Evolutionary conservation across 2,888 invertebrate species (phyloP).

Genomic region (Opisthograptis luteolata): DNA sequence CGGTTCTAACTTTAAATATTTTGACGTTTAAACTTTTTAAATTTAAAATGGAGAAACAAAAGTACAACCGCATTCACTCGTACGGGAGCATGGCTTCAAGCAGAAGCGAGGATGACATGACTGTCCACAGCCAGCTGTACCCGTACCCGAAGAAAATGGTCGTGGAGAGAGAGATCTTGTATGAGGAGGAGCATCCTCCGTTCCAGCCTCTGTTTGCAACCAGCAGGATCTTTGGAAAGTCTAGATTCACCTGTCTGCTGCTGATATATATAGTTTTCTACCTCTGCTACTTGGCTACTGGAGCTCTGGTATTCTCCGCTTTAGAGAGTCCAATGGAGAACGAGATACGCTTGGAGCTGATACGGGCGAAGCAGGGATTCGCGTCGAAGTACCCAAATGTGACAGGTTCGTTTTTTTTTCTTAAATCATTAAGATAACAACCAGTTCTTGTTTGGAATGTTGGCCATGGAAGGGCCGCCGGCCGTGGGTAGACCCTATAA

Average conservation of each 20-base stretch:
- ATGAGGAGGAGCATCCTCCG: conserved; percentile 75
- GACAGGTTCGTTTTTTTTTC: conserved; percentile 77
- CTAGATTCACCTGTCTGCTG: conserved; percentile 82
- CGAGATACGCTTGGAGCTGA: conserved; percentile 77
- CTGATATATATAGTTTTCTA: conserved; percentile 84
- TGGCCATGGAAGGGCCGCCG: conserved; percentile 14
- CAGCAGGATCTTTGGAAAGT: conserved; percentile 76
- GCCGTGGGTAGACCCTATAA: conserved; percentile 1
- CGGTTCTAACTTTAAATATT: conserved; percentile 4
- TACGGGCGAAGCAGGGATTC: conserved; percentile 82
- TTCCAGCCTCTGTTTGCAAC: conserved; percentile 74
- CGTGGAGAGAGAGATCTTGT: conserved; percentile 69
- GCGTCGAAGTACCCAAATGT: conserved; percentile 84
- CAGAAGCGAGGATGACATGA: conserved; percentile 77
- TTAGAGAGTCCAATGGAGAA: conserved; percentile 87
- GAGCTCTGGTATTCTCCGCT: conserved; percentile 87
- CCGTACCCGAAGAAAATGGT: conserved; percentile 77
- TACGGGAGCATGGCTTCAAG: conserved; percentile 76
- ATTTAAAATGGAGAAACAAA: conserved; percentile 58
- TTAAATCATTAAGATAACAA: background rate
- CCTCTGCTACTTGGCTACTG: conserved; percentile 85
- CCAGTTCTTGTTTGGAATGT: conserved; percentile 18
- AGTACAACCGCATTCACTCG: conserved; percentile 68
- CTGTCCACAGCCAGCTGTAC: conserved; percentile 72
- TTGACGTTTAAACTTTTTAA: conserved; percentile 9